These are phyloP conservation scores for Perca fluviatilis DNA, from an alignment of 2,113 vertebrate genomes.

Conservation along the genomic window DNA sequence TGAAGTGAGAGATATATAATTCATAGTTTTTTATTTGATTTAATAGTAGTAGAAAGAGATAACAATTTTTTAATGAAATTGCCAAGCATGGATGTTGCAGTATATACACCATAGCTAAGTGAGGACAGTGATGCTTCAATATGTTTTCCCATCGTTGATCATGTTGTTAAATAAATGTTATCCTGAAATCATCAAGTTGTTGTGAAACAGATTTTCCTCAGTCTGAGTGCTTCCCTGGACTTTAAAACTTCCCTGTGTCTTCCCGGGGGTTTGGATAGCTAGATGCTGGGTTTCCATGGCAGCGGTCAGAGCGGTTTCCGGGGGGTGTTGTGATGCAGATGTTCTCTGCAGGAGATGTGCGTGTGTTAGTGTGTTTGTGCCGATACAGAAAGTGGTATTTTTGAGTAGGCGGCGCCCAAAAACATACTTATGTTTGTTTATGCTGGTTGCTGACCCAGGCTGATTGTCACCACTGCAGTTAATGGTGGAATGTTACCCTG, in stretches of 20 bases:
- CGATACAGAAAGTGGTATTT: conserved; percentile 56
- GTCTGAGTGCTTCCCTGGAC: conserved; percentile 30
- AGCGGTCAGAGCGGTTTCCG: conserved; percentile 65
- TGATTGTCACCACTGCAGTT: conserved; percentile 74
- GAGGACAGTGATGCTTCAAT: background rate
- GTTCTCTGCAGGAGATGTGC: conserved; percentile 77
- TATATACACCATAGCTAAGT: background rate
- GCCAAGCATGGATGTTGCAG: background rate
- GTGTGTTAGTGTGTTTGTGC: conserved; percentile 41
- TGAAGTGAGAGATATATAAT: background rate
- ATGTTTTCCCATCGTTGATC: background rate
- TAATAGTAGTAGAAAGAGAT: background rate
- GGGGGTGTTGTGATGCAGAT: conserved; percentile 79
- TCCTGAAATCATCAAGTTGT: conserved; percentile 9
- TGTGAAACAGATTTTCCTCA: conserved; percentile 27
- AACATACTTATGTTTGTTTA: conserved; percentile 71
- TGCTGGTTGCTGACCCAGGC: conserved; percentile 66
- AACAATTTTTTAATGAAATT: background rate
- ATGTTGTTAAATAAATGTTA: conserved; percentile 14
- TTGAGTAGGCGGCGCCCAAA: conserved; percentile 56
- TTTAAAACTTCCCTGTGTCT: conserved; percentile 25
- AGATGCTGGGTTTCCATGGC: conserved; percentile 78
- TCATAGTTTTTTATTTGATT: background rate
- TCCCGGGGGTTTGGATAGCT: conserved; percentile 42
- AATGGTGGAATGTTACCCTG: conserved; percentile 72